These are phyloP conservation scores for Tyrophagus putrescentiae DNA, from an alignment of 1,140 invertebrate species.

Conservation along the genomic window DNA sequence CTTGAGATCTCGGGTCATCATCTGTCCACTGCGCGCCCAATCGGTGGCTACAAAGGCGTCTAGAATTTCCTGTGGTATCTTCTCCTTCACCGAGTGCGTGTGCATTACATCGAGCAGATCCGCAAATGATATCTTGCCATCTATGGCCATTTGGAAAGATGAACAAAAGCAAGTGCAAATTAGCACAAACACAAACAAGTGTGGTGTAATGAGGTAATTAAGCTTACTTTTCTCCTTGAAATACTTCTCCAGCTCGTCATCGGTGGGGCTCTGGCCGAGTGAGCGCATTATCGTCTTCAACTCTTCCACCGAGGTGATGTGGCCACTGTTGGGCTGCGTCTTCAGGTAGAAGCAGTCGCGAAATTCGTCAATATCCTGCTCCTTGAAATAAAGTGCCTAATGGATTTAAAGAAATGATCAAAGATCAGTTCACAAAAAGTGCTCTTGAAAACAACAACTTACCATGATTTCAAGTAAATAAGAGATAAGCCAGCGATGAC, in stretches of 20 bases:
- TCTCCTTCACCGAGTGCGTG: slow-evolving; percentile 65
- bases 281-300: slow-evolving; percentile 84
- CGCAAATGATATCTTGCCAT: slow-evolving; percentile 83
- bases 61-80: slow-evolving; percentile 71
- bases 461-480: neutral
- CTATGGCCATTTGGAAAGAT: slow-evolving; percentile 32
- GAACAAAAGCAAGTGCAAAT: slow-evolving; percentile 19
- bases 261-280: slow-evolving; percentile 77
- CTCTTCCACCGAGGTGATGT: slow-evolving; percentile 72
- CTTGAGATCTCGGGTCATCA: slow-evolving; percentile 64
- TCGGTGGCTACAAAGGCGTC: slow-evolving; percentile 77
- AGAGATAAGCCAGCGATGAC: neutral
- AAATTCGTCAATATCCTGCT: slow-evolving; percentile 30
- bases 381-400: slow-evolving; percentile 28
- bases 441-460: neutral
- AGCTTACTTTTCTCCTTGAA: slow-evolving; percentile 56
- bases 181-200: neutral
- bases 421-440: neutral
- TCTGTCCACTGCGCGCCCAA: slow-evolving; percentile 50
- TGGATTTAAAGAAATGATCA: neutral
- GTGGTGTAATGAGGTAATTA: neutral
- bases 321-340: slow-evolving; percentile 52
- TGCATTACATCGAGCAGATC: slow-evolving; percentile 92
- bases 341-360: slow-evolving; percentile 44
- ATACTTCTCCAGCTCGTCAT: slow-evolving; percentile 69